Evolutionary conservation across 2,888 invertebrate genomes (phyloP).

Genomic region (Penaeus monodon): DNA sequence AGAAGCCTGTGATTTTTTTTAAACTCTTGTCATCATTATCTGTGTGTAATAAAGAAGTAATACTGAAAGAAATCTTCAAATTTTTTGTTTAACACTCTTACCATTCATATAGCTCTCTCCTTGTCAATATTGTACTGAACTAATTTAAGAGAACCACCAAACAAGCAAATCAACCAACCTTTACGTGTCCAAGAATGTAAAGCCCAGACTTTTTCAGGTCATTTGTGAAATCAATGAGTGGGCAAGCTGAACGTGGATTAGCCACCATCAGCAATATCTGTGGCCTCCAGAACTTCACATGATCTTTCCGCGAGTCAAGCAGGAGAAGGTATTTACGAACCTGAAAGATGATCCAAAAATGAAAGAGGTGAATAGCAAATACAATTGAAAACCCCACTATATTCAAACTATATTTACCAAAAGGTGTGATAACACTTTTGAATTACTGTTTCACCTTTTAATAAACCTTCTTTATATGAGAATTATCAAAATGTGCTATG

Average conservation of each 20-base stretch:
- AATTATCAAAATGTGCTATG: too few species aligned
- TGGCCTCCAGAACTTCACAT: conserved; percentile 99
- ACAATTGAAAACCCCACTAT: too few species aligned
- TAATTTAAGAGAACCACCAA: conserved; percentile 65
- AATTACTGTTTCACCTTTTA: too few species aligned
- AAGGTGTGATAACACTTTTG: too few species aligned
- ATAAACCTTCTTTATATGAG: too few species aligned
- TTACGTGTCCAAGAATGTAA: conserved; percentile 89
- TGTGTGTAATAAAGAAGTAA: background rate
- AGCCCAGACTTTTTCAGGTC: conserved; percentile 95
- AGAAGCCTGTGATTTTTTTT: background rate
- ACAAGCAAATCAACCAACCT: conserved; percentile 73
- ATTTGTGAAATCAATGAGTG: conserved; percentile 96
- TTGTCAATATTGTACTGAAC: too few species aligned
- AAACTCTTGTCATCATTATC: background rate
- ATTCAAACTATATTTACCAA: too few species aligned
- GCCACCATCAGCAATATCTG: conserved; percentile 94
- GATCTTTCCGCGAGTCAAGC: conserved; percentile 94
- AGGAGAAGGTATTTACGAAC: conserved; percentile 95
- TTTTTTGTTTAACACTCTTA: too few species aligned
- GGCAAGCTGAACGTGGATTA: conserved; percentile 89
- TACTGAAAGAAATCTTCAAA: conserved; percentile 2
- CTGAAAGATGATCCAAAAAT: conserved; percentile 69
- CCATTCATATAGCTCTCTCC: too few species aligned
- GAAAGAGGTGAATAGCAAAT: conserved; percentile 36